phyloP scores from a whole-genome alignment of 2,113 vertebrate genomes.

The Zootoca vivipara region DNA sequence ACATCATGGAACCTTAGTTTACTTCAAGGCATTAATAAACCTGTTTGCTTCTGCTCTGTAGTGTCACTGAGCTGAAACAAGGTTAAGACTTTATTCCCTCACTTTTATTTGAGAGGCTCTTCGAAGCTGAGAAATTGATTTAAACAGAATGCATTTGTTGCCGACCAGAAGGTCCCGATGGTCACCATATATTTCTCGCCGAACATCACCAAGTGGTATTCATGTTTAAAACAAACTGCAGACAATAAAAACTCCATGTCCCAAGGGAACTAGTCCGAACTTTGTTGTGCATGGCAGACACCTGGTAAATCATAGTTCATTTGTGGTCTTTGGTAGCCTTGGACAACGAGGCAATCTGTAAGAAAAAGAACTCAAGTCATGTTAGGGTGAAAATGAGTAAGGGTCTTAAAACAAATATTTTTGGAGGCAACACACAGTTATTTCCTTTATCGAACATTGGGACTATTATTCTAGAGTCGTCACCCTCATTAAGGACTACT shows the following conservation, averaged over 20 bases:
- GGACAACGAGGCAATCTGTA: not conserved
- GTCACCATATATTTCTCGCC: not conserved
- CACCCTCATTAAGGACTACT: not conserved
- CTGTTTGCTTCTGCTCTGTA: slow-evolving; percentile 48
- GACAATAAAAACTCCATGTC: not conserved
- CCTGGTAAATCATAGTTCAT: not conserved
- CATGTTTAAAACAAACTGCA: not conserved
- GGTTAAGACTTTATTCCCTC: not conserved
- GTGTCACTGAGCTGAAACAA: slow-evolving; percentile 45
- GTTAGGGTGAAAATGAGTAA: not conserved
- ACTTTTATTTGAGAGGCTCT: not conserved
- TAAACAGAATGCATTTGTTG: slow-evolving; percentile 7
- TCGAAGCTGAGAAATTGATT: slow-evolving; percentile 36
- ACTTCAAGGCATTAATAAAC: slow-evolving; percentile 16
- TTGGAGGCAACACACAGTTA: not conserved
- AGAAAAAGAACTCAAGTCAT: not conserved
- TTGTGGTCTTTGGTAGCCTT: not conserved
- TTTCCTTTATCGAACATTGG: not conserved
- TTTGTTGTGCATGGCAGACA: not conserved
- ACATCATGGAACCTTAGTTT: slow-evolving; percentile 4
- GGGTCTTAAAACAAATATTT: not conserved
- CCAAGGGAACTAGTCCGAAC: not conserved
- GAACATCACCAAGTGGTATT: not conserved
- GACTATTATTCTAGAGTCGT: not conserved
- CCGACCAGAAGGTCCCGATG: slow-evolving; percentile 13